Base-by-base conservation (phyloP, 2,113 vertebrate genomes). In the Chloroceryle aenea region DNA sequence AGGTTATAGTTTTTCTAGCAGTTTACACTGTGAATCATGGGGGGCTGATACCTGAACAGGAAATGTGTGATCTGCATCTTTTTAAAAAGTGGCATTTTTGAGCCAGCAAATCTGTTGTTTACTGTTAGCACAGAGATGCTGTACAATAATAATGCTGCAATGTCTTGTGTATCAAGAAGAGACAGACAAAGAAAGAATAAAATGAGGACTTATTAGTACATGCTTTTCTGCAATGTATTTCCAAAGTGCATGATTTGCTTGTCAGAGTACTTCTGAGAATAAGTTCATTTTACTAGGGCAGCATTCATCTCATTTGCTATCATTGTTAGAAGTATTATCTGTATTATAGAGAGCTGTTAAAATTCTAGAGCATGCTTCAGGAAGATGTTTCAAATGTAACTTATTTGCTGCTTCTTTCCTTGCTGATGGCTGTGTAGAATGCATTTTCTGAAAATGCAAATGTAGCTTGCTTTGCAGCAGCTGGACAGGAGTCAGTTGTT, bases 1-100 rank as follows among this genome's bases (percentile, higher is more conserved):
- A 67, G 53, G 87, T 96, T 95, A 42, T 90, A 82, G 89, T 95
- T 96, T 96, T 94, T 59, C 74, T 95, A 68, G 55, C 64, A 95
- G 85, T 93, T 95, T 95, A 87, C 74, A 40, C 43, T 50, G 72
- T 90, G 84, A 90, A 85, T 95, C 32, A 32, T 59, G 56, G 16
- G 4, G 36, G 64, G 32, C 59, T 88, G 66, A 73, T 93, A 95
- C 47, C 86, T 95, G 67, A 90, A 73, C 68, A 43, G 53, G 72
- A 76, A 43, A 29, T 95, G 90, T 89, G n/a, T 83, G 34, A 73
- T 64, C 34, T 30, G 26, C 40, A 27, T 75, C n/a, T 52, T 85
- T 86, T 86, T 45, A 59, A 48, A 73, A 87, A 94, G 30, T 59
- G 47, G 5, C 26, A 34, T 55, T 94, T 91, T 84, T 84, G 43